These are phyloP conservation scores for Lacanobia wlatinum DNA, from an alignment of 2,888 invertebrate species.

Conservation along the genomic window DNA sequence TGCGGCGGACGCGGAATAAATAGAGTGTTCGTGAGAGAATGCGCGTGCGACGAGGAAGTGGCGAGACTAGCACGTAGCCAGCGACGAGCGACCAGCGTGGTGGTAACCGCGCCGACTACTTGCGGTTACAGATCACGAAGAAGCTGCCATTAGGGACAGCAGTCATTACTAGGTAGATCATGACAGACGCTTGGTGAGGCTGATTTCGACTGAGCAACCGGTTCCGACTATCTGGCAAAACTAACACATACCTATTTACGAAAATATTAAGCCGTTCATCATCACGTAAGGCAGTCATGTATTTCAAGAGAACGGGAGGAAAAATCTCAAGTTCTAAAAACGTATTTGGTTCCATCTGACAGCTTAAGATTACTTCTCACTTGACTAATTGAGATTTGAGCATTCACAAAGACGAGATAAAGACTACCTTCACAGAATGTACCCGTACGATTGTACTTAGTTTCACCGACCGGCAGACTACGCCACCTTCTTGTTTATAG, in stretches of 20 bases:
- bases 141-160: neutral
- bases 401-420: too few relatives aligned
- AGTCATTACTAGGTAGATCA: neutral
- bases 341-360: too few relatives aligned
- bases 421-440: neutral
- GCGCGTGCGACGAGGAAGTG: conserved; percentile 32
- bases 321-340: too few relatives aligned
- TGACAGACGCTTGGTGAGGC: neutral
- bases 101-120: neutral
- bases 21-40: conserved; percentile 59
- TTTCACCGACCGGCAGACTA: neutral
- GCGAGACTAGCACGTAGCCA: conserved; percentile 13
- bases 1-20: conserved; percentile 33
- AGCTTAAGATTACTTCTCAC: too few relatives aligned
- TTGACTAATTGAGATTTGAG: too few relatives aligned
- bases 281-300: too few relatives aligned
- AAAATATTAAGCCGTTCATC: too few relatives aligned
- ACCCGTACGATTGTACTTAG: neutral
- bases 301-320: too few relatives aligned
- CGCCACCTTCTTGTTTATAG: neutral
- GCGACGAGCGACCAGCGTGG: neutral
- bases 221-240: too few relatives aligned
- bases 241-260: too few relatives aligned
- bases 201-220: too few relatives aligned
- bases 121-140: neutral